Conservation (phyloP, 1,140 invertebrate species). For the Tetramorium parvispinum region DNA sequence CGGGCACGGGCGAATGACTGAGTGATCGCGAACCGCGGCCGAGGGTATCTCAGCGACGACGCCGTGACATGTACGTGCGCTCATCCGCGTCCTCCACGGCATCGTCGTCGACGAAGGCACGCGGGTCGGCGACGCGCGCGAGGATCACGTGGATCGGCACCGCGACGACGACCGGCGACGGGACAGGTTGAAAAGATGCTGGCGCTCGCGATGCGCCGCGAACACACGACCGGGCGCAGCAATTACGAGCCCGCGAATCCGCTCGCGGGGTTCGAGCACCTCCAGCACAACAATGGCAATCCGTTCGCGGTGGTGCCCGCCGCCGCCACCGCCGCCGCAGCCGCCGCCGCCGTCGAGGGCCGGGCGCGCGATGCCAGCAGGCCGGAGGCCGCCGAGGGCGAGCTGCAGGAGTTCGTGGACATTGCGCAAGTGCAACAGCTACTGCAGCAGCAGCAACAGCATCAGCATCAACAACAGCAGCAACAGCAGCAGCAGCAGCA, state of each 20-base stretch:
- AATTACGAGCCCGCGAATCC: conserved; percentile 83
- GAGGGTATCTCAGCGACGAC: conserved; percentile 38
- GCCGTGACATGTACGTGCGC: conserved; percentile 76
- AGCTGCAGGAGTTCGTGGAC: conserved; percentile 83
- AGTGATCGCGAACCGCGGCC: not conserved
- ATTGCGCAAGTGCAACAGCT: conserved; percentile 83
- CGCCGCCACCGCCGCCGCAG: conserved; percentile 26
- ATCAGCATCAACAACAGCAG: conserved; percentile 76
- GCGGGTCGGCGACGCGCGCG: conserved; percentile 49
- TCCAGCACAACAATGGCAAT: conserved; percentile 80
- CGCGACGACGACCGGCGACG: conserved; percentile 73
- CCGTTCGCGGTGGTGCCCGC: conserved; percentile 75
- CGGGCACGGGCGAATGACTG: conserved; percentile 16
- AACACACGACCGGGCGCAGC: conserved; percentile 84
- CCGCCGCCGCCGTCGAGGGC: conserved; percentile 65
- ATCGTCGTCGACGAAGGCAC: conserved; percentile 63
- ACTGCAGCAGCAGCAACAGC: conserved; percentile 81
- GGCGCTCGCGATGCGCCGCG: conserved; percentile 85
- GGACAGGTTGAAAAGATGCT: conserved; percentile 83
- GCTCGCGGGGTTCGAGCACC: conserved; percentile 82
- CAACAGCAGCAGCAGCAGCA: conserved; percentile 71
- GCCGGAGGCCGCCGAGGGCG: conserved; percentile 78
- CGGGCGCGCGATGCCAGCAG: conserved; percentile 75
- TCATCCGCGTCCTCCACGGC: conserved; percentile 49
- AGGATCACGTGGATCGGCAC: conserved; percentile 67